A percentile compares a stretch with the other conserved stretches of the same genome.
Conservation (phyloP, 2,888 invertebrate genomes). For the Agrypnus murinus region DNA sequence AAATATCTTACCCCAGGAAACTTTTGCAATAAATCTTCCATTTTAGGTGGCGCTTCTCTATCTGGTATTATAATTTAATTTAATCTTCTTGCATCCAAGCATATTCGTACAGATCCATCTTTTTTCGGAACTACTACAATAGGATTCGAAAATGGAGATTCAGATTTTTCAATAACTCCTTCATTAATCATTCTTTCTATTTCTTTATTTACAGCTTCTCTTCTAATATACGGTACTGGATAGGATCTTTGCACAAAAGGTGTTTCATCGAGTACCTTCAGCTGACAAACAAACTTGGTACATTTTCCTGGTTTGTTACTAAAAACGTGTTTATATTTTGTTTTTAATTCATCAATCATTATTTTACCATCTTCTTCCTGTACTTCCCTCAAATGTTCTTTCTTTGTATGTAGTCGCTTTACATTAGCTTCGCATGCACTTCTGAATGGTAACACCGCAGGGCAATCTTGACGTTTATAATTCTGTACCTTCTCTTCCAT, state of each 20-base stretch:
- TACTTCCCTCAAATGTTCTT: too few relatives aligned
- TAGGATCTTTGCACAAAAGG: constrained; percentile 29
- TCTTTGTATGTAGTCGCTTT: too few relatives aligned
- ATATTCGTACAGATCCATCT: background rate
- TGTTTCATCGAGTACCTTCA: background rate
- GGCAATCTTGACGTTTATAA: too few relatives aligned
- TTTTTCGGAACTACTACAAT: constrained; percentile 14
- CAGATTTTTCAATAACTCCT: constrained; percentile 32
- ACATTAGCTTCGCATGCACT: too few relatives aligned
- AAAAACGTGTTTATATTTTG: too few relatives aligned
- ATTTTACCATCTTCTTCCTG: too few relatives aligned
- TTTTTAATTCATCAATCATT: too few relatives aligned
- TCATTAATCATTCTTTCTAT: constrained; percentile 30
- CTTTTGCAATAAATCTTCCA: constrained; percentile 42
- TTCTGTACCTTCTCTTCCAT: too few relatives aligned
- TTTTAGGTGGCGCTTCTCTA: constrained; percentile 50
- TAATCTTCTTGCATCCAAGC: background rate
- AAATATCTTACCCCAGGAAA: background rate
- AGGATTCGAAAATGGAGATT: constrained; percentile 22
- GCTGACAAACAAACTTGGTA: background rate
- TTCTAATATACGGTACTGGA: constrained; percentile 32
- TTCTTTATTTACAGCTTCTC: constrained; percentile 29
- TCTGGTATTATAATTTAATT: background rate
- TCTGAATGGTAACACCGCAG: too few relatives aligned
- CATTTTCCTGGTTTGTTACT: constrained; percentile 15